phyloP scores from a whole-genome alignment of 2,888 invertebrate species.

The Ceraclea dissimilis region DNA sequence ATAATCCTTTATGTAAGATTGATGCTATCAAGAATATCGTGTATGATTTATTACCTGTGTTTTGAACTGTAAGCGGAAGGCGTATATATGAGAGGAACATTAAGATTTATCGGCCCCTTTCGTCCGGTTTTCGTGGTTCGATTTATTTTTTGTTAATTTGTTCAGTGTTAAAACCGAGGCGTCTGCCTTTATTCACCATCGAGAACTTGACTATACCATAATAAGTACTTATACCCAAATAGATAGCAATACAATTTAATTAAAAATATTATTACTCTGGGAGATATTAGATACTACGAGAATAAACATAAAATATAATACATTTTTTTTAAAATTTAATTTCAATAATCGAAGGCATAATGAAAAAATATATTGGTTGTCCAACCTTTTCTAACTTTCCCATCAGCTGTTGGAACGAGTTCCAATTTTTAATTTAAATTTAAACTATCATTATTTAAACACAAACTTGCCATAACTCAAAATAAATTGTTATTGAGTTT shows the following conservation, averaged over 20 bases:
- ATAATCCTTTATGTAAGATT: background rate
- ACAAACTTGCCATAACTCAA: no score
- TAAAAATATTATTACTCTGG: background rate
- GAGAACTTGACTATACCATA: background rate
- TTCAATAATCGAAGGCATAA: background rate
- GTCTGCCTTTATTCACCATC: background rate
- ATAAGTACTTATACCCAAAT: background rate
- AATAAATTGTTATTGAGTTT: no score
- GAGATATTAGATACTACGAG: background rate
- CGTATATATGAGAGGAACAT: constrained; percentile 9
- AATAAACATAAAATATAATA: background rate
- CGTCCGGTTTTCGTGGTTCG: constrained; percentile 13
- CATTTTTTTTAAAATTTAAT: background rate
- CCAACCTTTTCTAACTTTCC: no score
- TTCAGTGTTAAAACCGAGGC: background rate
- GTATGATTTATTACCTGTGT: constrained; percentile 9
- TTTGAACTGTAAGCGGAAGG: constrained; percentile 15
- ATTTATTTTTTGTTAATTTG: constrained; percentile 9
- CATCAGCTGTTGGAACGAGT: background rate
- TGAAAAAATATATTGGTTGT: no score
- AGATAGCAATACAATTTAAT: constrained; percentile 2
- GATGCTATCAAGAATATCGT: background rate
- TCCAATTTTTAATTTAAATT: background rate
- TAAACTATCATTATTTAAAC: no score
- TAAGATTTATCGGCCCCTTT: constrained; percentile 13